Base-by-base conservation (phyloP, 1,140 invertebrate genomes). In the Caenorhabditis inopinata region DNA sequence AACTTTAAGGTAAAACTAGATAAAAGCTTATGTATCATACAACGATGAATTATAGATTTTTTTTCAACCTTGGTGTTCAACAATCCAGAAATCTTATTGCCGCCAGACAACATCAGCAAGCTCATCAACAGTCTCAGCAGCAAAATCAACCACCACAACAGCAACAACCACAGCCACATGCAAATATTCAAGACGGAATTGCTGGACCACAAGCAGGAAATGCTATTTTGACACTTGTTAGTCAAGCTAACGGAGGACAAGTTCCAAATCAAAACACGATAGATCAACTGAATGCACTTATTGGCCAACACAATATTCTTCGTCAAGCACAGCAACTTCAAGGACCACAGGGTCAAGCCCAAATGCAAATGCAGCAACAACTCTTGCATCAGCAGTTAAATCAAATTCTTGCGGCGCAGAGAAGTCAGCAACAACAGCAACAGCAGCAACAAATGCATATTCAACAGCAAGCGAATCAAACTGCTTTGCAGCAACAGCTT, bases 271-370 rank as follows among this genome's bases (percentile, higher is more conserved):
- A 62, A n/a, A 32, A 32, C n/a, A 32, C 27, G 14, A 62, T 62
- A 5, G 53, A 62, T 5, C 53, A 62, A n/a, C 29, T 62, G 29
- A 62, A 62, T 32, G 14, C 11, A 14, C 29, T 62, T 16, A 12
- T 62, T 7, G 53, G 53, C n/a, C 53, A 62, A 16, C 27, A 62
- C 14, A 29, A 32, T 11, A 32, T 62, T 62, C 27, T 62, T n/a
- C 25, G 53, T 2, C 53, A 62, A 32, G 53, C 53, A n/a, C 53
- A 62, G 23, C 53, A 62, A 62, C 27, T 62, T 29, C 53, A 62
- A 62, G 29, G 27, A 62, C 53, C 53, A 16, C 53, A 62, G 35
- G 27, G 29, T 11, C 27, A 32, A 62, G 38, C 38, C 14, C 53
- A 32, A 62, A 21, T 5, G 4, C 27, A 14, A n/a, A 16, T 62